These are phyloP conservation scores for Triplophysa dalaica DNA, from an alignment of 2,113 vertebrate species.

Conservation along the genomic window DNA sequence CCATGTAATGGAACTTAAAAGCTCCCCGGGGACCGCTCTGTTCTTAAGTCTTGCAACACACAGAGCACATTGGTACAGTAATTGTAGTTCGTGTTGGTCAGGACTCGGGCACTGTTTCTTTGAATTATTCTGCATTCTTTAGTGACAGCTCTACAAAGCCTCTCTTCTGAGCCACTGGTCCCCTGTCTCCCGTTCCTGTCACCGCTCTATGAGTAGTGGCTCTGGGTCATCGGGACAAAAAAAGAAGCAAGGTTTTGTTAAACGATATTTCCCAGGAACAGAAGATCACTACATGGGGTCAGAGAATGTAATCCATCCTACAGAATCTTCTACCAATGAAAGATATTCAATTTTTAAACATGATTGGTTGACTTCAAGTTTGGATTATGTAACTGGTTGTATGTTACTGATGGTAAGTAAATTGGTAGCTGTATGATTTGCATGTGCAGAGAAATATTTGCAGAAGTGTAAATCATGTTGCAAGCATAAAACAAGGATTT, in stretches of 20 bases:
- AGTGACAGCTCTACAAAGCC: slow-evolving; percentile 3
- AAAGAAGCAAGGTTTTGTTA: slow-evolving; percentile 19
- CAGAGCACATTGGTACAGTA: slow-evolving; percentile 9
- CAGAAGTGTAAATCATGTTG: no score
- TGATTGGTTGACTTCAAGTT: no score
- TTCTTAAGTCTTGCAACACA: background rate
- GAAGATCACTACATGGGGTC: background rate
- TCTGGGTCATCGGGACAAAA: slow-evolving; percentile 15
- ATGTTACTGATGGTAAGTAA: no score
- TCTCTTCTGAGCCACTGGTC: slow-evolving; percentile 9
- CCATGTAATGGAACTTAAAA: background rate
- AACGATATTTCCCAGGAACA: background rate
- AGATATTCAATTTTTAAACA: background rate
- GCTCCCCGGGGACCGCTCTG: background rate
- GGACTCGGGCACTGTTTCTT: background rate
- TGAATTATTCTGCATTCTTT: slow-evolving; percentile 5
- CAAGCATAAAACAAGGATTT: no score
- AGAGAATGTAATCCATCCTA: background rate
- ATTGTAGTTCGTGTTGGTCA: slow-evolving; percentile 8
- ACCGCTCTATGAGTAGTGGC: slow-evolving; percentile 8
- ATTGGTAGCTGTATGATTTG: no score
- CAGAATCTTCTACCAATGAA: no score
- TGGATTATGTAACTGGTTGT: no score
- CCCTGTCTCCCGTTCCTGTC: slow-evolving; percentile 32
- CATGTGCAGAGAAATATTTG: no score